These are phyloP conservation scores for Drosophila takahashii DNA, from an alignment of 1,140 invertebrate species.

Conservation along the genomic window DNA sequence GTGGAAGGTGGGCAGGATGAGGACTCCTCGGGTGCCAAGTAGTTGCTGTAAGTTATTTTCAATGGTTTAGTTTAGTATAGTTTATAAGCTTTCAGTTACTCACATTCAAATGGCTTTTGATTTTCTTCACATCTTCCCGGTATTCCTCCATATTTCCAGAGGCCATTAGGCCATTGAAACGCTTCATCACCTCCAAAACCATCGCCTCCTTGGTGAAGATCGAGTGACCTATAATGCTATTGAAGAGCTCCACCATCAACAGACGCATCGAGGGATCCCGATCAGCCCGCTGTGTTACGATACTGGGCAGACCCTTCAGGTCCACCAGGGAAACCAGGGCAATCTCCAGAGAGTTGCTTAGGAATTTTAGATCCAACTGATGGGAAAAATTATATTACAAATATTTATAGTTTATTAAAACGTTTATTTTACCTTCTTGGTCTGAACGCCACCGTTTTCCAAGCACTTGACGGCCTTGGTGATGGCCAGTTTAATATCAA, in stretches of 20 bases:
- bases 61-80: too few relatives aligned
- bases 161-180: constrained; percentile 51
- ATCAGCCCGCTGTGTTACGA: constrained; percentile 61
- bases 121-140: constrained; percentile 35
- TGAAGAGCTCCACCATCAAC: constrained; percentile 60
- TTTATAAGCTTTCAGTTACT: neutral
- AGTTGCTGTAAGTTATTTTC: constrained; percentile 81
- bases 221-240: constrained; percentile 66
- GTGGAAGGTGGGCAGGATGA: constrained; percentile 91
- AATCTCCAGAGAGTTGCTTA: constrained; percentile 63
- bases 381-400: neutral
- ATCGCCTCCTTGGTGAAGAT: constrained; percentile 71
- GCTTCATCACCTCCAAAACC: constrained; percentile 68
- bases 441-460: constrained; percentile 41
- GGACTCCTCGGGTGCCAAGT: constrained; percentile 88
- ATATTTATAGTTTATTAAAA: neutral
- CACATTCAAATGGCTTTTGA: constrained; percentile 57
- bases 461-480: constrained; percentile 60
- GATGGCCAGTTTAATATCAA: constrained; percentile 58
- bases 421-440: constrained; percentile 40
- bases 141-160: constrained; percentile 40
- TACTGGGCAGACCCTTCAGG: constrained; percentile 71
- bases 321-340: constrained; percentile 47
- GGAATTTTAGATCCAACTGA: constrained; percentile 58
- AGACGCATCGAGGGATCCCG: constrained; percentile 43